These are phyloP conservation scores for Megalurothrips usitatus DNA, from an alignment of 2,888 invertebrate species.

Conservation along the genomic window DNA sequence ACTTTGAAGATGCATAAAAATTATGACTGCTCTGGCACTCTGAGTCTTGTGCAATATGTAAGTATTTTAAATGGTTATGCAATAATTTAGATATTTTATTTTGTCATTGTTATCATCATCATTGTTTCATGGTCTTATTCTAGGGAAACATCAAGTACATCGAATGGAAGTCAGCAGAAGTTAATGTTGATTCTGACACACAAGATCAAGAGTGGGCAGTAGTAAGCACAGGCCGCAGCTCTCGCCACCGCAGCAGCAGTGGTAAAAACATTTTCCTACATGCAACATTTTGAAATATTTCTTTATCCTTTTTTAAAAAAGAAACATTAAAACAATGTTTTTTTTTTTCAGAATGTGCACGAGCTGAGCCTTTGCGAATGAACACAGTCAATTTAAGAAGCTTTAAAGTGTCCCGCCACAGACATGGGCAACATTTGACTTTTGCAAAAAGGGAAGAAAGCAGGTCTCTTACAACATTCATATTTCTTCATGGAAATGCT, in stretches of 20 bases:
- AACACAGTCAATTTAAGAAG: slow-evolving; percentile 61
- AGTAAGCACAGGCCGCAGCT: slow-evolving; percentile 64
- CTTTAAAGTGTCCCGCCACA: slow-evolving; percentile 53
- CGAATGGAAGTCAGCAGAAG: slow-evolving; percentile 79
- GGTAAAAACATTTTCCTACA: neutral
- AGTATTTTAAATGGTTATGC: slow-evolving; percentile 38
- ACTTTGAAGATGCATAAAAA: slow-evolving; percentile 54
- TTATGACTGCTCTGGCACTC: slow-evolving; percentile 62
- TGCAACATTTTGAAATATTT: slow-evolving; percentile 3
- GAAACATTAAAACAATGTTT: neutral
- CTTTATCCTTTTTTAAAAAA: slow-evolving; percentile 13
- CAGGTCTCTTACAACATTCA: slow-evolving; percentile 66
- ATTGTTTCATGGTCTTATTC: slow-evolving; percentile 33
- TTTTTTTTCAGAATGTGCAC: neutral
- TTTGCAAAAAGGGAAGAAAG: neutral
- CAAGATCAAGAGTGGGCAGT: slow-evolving; percentile 74
- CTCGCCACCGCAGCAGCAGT: slow-evolving; percentile 32
- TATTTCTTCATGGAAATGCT: slow-evolving; percentile 84
- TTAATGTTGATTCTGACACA: slow-evolving; percentile 68
- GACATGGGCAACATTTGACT: slow-evolving; percentile 36
- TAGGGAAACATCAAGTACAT: slow-evolving; percentile 58
- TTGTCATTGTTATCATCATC: neutral
- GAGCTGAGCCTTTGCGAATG: slow-evolving; percentile 50
- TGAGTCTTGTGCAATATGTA: slow-evolving; percentile 62
- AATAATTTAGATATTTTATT: slow-evolving; percentile 10